These are phyloP conservation scores for Ibidorhyncha struthersii DNA, from an alignment of 2,113 vertebrate species.

Conservation along the genomic window DNA sequence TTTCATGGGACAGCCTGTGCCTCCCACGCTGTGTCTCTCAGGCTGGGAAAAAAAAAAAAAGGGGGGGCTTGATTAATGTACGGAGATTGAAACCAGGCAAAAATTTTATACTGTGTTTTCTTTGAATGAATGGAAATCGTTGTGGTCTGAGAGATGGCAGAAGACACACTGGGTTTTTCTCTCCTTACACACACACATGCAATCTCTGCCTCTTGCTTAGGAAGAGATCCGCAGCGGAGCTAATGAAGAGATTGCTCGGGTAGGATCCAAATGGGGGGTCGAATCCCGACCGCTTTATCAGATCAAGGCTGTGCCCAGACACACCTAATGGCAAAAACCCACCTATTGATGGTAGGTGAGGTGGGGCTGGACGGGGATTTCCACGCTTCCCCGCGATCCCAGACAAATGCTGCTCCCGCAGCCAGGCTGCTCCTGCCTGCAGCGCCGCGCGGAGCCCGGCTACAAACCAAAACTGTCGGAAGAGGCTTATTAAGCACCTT, in stretches of 20 bases:
- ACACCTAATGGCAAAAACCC: neutral
- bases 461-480: neutral
- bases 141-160: constrained; percentile 24
- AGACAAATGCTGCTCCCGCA: neutral
- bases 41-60: neutral
- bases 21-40: constrained; percentile 44
- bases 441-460: neutral
- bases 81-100: constrained; percentile 51
- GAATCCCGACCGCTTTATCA: neutral
- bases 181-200: neutral
- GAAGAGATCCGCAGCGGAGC: neutral
- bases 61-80: constrained; percentile 4
- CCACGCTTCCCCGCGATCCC: neutral
- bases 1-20: constrained; percentile 48
- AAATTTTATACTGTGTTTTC: neutral
- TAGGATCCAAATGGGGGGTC: neutral
- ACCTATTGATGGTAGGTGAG: accelerated
- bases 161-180: neutral
- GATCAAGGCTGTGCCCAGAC: neutral
- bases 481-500: neutral
- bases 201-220: neutral
- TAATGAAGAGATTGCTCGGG: accelerated
- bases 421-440: neutral
- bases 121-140: constrained; percentile 43
- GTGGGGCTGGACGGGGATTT: neutral